These are phyloP conservation scores for Siniperca knerii DNA, from an alignment of 2,113 vertebrate species.

Conservation along the genomic window DNA sequence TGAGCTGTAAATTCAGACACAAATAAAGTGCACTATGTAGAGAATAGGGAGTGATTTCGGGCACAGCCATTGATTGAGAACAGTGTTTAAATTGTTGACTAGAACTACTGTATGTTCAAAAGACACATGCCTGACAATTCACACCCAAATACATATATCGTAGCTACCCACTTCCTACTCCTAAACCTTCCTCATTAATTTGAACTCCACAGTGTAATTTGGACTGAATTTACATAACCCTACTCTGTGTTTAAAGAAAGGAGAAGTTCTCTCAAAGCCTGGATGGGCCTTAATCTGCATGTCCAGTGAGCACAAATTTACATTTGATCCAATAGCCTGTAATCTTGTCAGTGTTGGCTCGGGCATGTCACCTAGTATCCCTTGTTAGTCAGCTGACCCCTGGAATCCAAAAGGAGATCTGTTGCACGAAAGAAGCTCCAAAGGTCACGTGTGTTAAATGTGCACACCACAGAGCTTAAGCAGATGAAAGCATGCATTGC, in stretches of 20 bases:
- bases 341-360: slow-evolving; percentile 47
- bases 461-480: slow-evolving; percentile 22
- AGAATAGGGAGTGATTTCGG: not conserved
- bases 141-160: not conserved
- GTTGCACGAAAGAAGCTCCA: not conserved
- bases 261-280: slow-evolving; percentile 8
- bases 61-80: not conserved
- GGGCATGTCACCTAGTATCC: not conserved
- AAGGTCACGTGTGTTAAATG: slow-evolving; percentile 14
- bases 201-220: not conserved
- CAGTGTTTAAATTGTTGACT: not conserved
- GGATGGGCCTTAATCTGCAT: not conserved
- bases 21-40: not conserved
- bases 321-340: slow-evolving; percentile 41
- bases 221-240: not conserved
- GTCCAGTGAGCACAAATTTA: slow-evolving; percentile 22
- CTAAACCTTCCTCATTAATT: not conserved
- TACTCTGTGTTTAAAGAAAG: slow-evolving; percentile 11
- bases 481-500: not conserved
- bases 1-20: not conserved
- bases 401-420: slow-evolving; percentile 25
- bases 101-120: not conserved
- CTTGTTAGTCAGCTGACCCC: slow-evolving; percentile 33
- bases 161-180: no score
- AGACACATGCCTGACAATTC: not conserved